Percentiles rank a stretch among this genome's conserved stretches.
Conservation (phyloP, 2,113 vertebrate species). For the Polypterus senegalus region DNA sequence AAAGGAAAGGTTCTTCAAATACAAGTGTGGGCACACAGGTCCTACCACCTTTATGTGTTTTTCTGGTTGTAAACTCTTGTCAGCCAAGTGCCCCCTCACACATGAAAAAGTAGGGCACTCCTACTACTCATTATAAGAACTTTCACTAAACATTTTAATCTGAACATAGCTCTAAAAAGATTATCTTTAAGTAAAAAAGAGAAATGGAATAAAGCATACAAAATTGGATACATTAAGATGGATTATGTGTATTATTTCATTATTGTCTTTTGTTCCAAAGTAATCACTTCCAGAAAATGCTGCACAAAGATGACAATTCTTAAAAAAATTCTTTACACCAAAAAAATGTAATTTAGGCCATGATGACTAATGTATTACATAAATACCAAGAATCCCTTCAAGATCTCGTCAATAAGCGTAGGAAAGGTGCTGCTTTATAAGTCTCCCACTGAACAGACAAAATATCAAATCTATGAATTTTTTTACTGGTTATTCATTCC, state of each 20-base stretch:
- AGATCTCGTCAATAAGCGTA: constrained; percentile 26
- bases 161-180: too few species aligned
- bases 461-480: constrained; percentile 19
- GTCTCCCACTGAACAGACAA: constrained; percentile 27
- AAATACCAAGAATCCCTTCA: constrained; percentile 40
- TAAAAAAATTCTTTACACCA: background rate
- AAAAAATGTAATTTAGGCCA: constrained; percentile 31
- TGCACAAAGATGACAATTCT: background rate
- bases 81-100: too few species aligned
- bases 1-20: too few species aligned
- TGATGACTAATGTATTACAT: constrained; percentile 48
- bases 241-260: background rate
- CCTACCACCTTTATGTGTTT: too few species aligned
- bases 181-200: too few species aligned
- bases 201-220: too few species aligned
- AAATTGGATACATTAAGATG: too few species aligned
- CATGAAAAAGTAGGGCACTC: too few species aligned
- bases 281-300: background rate
- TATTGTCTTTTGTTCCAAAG: background rate
- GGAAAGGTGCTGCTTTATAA: constrained; percentile 28
- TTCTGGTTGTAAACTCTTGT: too few species aligned
- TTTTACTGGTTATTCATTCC: constrained; percentile 13
- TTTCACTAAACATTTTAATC: too few species aligned
- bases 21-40: too few species aligned
- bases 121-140: too few species aligned